Conservation (phyloP, 2,888 invertebrate genomes). For the Lomographa bimaculata region DNA sequence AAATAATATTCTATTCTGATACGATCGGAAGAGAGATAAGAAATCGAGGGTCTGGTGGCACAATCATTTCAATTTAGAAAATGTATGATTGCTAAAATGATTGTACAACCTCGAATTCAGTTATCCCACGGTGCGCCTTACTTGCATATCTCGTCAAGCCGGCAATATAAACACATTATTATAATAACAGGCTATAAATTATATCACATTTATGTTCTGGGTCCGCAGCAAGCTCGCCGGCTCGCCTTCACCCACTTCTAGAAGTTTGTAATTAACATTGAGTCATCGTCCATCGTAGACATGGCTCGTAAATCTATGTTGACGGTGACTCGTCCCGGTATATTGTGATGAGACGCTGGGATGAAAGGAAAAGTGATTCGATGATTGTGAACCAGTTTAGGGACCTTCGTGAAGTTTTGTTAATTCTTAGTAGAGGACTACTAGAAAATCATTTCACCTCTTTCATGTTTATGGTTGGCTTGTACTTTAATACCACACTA, state of each 20-base stretch:
- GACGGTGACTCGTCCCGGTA: slow-evolving; percentile 1
- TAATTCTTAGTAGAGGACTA: too few species aligned
- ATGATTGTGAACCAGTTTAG: slow-evolving; percentile 3
- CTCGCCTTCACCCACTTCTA: slow-evolving; percentile 67
- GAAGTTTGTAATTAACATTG: slow-evolving; percentile 35
- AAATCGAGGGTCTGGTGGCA: too few species aligned
- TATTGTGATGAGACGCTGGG: background rate
- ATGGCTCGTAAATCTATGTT: slow-evolving; percentile 17
- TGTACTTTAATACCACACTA: too few species aligned
- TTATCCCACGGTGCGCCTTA: background rate
- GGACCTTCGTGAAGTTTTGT: too few species aligned
- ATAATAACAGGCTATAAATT: too few species aligned
- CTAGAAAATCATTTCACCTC: too few species aligned
- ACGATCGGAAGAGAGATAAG: too few species aligned
- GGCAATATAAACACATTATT: too few species aligned
- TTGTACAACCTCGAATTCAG: slow-evolving; percentile 1
- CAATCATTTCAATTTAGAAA: too few species aligned
- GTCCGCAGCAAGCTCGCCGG: slow-evolving; percentile 24
- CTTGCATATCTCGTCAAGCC: too few species aligned
- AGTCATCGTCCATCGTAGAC: slow-evolving; percentile 41
- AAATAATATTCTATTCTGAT: too few species aligned
- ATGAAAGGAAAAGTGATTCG: slow-evolving; percentile 23
- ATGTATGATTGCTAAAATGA: background rate
- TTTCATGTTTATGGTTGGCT: too few species aligned
- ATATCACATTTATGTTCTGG: slow-evolving; percentile 1